Evolutionary conservation across 2,888 invertebrate genomes (phyloP), one percentile per base, ranked within the genome.

Genomic region (Glaucopsyche alexis): DNA sequence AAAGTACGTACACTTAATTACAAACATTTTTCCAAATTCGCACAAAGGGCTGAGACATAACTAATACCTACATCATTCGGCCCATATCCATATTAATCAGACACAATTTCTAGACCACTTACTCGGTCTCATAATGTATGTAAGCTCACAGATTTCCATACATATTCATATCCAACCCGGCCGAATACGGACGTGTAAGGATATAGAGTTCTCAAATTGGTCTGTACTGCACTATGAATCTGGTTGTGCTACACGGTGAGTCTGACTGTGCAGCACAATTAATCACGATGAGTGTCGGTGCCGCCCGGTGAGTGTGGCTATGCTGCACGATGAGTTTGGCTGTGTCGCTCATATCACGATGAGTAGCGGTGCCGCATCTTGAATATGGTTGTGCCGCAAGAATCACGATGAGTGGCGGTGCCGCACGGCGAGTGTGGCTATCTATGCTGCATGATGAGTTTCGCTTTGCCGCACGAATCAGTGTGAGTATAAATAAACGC

Each of bases 81-180:
- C 55, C 55, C 19, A 55, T 55, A 19, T 55, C 9, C 19, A 55
- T 55, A 55, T 55, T 55, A 55, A 55, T 55, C 19, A 9, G 19
- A 19, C 4, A 16, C 55, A 11, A 55, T 55, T 55, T 55, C 55
- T 55, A 55, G 55, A 55, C 55, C 19, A 55, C 55, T 29, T 11
- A 55, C 11, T 19, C 8, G 19, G 55, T 55, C 19, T 6, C 55
- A 29, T 19, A 55, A 55, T 55, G 55, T 55, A 55, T 16, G 9
- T 55, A 55, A 55, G 11, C 19, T 55, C 55, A 55, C 55, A 55
- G 19, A 55, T 55, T 55, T 55, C 5, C 42, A 67, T 67, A 9
- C 42, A 66, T 42, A 67, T 67, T 42, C 11, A 42, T 67, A 42
- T 47, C 4, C 11, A 9, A 9, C 42, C 16, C 1, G 8, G 19